Conservation (phyloP, 2,113 vertebrate genomes). For the Canis aureus region DNA sequence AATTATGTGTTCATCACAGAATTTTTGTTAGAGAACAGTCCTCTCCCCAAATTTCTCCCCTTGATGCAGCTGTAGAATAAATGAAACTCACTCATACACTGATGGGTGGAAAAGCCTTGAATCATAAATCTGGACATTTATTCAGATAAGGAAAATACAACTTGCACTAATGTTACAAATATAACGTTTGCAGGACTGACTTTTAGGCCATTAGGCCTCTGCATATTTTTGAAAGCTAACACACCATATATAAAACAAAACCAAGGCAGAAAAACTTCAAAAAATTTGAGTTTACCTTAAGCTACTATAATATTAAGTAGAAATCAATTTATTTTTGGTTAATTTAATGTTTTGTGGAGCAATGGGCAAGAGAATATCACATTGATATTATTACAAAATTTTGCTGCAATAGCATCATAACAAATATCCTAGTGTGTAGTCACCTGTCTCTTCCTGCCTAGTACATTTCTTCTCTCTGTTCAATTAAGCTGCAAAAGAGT, state of each 20-base stretch:
- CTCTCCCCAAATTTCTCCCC: neutral
- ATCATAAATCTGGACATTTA: neutral
- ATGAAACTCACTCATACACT: neutral
- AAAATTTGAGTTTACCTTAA: neutral
- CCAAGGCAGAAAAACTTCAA: neutral
- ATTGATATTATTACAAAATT: neutral
- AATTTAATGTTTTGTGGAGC: neutral
- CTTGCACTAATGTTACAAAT: neutral
- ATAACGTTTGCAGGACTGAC: neutral
- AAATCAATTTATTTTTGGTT: neutral
- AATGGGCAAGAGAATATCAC: neutral
- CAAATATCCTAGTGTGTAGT: neutral
- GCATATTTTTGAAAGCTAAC: neutral
- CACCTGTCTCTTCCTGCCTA: neutral
- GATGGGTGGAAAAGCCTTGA: neutral
- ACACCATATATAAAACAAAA: neutral
- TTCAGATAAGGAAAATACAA: neutral
- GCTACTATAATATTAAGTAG: neutral
- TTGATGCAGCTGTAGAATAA: neutral
- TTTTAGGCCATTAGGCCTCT: neutral
- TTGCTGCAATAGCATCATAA: neutral
- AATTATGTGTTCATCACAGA: neutral
- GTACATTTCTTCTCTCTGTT: neutral
- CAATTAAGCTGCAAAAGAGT: neutral
- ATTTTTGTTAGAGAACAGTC: neutral